Evolutionary conservation across 1,140 invertebrate species (phyloP).

Genomic region (Pogonus chalceus): DNA sequence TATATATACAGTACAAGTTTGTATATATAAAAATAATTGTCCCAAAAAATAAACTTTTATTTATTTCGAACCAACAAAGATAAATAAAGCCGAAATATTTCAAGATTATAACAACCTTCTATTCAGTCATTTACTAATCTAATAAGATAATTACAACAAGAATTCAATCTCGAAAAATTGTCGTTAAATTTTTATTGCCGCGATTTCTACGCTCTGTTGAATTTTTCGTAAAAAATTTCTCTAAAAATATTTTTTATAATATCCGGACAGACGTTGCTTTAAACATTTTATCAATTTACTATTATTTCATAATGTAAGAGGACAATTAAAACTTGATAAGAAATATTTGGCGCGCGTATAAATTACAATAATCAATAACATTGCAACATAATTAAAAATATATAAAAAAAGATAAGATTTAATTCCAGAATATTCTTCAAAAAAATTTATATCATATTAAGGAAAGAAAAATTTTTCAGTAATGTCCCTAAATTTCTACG

Average conservation of each 20-base stretch:
- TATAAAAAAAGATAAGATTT: too few species aligned
- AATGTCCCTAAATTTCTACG: too few species aligned
- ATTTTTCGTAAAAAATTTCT: not conserved
- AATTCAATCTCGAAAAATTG: not conserved
- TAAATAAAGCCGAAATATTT: not conserved
- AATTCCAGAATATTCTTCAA: too few species aligned
- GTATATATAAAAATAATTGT: not conserved
- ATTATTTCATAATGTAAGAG: too few species aligned
- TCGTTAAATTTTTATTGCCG: constrained; percentile 2
- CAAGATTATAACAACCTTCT: not conserved
- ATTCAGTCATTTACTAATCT: not conserved
- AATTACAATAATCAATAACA: too few species aligned
- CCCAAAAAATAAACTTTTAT: not conserved
- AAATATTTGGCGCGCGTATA: too few species aligned
- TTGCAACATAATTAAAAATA: too few species aligned
- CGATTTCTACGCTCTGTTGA: not conserved
- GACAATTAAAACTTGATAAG: too few species aligned
- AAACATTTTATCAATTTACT: too few species aligned
- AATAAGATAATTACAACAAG: not conserved
- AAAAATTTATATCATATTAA: too few species aligned
- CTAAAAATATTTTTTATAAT: constrained; percentile 4
- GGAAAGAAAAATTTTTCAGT: too few species aligned
- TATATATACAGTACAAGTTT: not conserved
- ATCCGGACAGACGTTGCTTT: too few species aligned
- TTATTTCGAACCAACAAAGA: not conserved